A percentile compares a stretch with the other conserved stretches of the same genome.
phyloP scores from a whole-genome alignment of 2,888 invertebrate species.

The Epsilonema sp. region DNA sequence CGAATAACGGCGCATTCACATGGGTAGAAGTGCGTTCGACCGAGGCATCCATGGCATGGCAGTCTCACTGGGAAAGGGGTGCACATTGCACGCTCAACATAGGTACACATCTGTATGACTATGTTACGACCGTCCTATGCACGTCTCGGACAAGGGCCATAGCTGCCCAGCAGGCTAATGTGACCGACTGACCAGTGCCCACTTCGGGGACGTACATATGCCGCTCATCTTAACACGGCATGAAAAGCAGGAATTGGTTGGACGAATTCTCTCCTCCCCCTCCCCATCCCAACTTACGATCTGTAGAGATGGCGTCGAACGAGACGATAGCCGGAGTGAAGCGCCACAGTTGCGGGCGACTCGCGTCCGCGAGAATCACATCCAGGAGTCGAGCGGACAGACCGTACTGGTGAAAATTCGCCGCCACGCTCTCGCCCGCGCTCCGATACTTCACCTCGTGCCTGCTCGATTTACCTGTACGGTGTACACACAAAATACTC shows the following conservation, averaged over 20 bases:
- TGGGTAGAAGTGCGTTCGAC: not conserved
- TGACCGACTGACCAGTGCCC: not conserved
- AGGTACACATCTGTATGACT: too few relatives aligned
- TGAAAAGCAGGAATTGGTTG: slow-evolving; percentile 1
- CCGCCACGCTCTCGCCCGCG: slow-evolving; percentile 58
- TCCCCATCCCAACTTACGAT: too few relatives aligned
- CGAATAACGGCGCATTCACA: too few relatives aligned
- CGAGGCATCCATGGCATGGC: not conserved
- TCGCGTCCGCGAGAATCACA: slow-evolving; percentile 73
- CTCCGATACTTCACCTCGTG: slow-evolving; percentile 36
- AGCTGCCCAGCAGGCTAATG: too few relatives aligned
- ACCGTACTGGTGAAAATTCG: slow-evolving; percentile 73
- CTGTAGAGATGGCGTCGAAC: slow-evolving; percentile 86
- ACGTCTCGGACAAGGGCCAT: too few relatives aligned
- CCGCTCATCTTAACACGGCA: not conserved
- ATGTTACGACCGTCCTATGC: too few relatives aligned
- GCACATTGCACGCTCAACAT: too few relatives aligned
- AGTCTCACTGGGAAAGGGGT: too few relatives aligned
- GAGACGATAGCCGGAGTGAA: slow-evolving; percentile 38
- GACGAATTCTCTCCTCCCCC: too few relatives aligned
- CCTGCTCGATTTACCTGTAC: slow-evolving; percentile 35
- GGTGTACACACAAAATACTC: too few relatives aligned
- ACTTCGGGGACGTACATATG: slow-evolving; percentile 8
- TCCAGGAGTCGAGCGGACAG: slow-evolving; percentile 55
- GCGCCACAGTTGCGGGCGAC: slow-evolving; percentile 50